Evolutionary conservation across 2,113 vertebrate species (phyloP), one percentile per base, ranked within the genome.

Genomic region (Pachyramphus minor): DNA sequence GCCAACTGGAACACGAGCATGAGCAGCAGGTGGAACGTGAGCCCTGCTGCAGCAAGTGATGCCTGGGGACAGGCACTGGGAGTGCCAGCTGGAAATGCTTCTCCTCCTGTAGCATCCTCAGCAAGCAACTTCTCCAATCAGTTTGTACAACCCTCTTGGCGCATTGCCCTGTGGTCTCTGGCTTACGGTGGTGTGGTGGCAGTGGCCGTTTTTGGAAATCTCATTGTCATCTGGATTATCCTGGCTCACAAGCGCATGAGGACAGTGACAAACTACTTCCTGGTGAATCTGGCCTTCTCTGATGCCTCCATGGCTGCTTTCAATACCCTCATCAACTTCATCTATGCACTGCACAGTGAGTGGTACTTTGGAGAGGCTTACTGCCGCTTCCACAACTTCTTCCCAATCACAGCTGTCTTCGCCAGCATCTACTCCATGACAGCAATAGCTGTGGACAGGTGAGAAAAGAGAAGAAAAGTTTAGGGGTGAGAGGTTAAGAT

Each of bases 361-460:
- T 99, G 99, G 99, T 99, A 99, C 98, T 99, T 99, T 56, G 99
- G 99, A 8, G 98, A 99, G 80, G 98, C 98, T 67, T 99, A 99
- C 95, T 99, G 99, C 93, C 99, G 98, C 97, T 99, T 99, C 97
- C 99, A 99, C 97, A 99, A 99, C 98, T 99, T 99, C 98, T 99
- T 99, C 95, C 99, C 99, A 6, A 99, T 99, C 80, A 99, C 99
- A 5, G 98, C 99, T 2, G 99, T 99, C 93, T 99, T 99, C 55
- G 99, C 99, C 83, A 99, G 99, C 98, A 99, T 99, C 98, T 99
- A 99, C 97, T 99, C 99, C 82, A 99, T 99, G 99, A 99, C 99
- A 22, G 99, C 99, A 0, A 99, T 99, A 59, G 98, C 99, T 11
- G 99, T 99, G 92, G 99, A 99, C 98, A 99, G 99, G 99, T 99